Base-by-base conservation (phyloP, 2,113 vertebrate genomes). In the Hirundichthys speculiger region DNA sequence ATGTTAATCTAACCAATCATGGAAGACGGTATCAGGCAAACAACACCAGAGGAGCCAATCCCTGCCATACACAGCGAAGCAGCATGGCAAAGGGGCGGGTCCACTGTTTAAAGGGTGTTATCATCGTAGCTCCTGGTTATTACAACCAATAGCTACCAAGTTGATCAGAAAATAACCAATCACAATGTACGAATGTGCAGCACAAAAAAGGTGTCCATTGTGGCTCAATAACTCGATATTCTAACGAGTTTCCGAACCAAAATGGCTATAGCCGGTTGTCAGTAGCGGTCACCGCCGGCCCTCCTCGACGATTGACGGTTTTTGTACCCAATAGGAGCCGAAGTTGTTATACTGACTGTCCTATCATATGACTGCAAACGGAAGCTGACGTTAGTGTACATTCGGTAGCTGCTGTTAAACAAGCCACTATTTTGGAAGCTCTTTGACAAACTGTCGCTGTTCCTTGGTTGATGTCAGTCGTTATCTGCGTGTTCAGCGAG, bases 381-480 rank as follows among this genome's bases (percentile, higher is more conserved):
- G 42, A 12, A 41, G 71, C 65, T 83, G 80, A 67, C 80, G 71
- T 55, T 47, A 47, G 19, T 63, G 73, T 82, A 87, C 76, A 81
- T 71, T 74, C 74, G 69, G 40, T 63, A 53, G 72, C 69, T 75
- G 58, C 61, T 57, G 61, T 80, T 85, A 69, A 80, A 87, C 81
- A 86, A 87, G 85, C 76, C 80, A 71, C 65, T 81, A 68, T 86
- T 87, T 83, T 82, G 69, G 80, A 83, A 69, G 85, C 85, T 82
- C 77, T 86, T 82, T 81, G 78, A 87, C 67, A 76, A 91, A 86
- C 83, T 87, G 72, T 69, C 56, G 57, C 64, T 65, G 55, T 75
- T 75, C 59, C 16, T 69, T 63, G 21, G 43, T 79, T 73, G 59
- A 79, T 80, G 60, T 83, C 76, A 84, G 80, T 75, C 49, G 80